A percentile compares a stretch with the other conserved stretches of the same genome.
These are phyloP conservation scores for Seriola quinqueradiata DNA, from an alignment of 2,113 vertebrate genomes.

Conservation along the genomic window DNA sequence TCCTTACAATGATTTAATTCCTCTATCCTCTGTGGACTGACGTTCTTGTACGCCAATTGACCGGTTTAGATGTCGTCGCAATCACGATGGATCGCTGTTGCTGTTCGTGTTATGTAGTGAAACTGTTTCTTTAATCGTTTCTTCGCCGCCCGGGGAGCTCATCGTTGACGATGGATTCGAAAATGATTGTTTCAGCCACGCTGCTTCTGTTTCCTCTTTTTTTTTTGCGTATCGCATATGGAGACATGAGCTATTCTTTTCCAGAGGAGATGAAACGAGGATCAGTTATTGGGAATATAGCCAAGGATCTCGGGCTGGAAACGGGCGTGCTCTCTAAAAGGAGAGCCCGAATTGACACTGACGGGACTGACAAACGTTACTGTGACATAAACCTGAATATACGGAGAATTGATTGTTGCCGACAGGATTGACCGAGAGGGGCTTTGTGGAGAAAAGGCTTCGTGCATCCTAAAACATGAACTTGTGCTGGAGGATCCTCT, in stretches of 20 bases:
- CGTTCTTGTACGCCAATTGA: not conserved
- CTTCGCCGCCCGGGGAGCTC: not conserved
- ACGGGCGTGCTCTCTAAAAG: conserved; percentile 58
- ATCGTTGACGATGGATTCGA: not conserved
- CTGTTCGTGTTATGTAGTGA: not conserved
- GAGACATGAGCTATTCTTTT: conserved; percentile 82
- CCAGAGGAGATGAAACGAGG: conserved; percentile 84
- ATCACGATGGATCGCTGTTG: not conserved
- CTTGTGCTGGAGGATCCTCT: conserved; percentile 76
- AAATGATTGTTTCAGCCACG: not conserved
- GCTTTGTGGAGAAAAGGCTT: conserved; percentile 76
- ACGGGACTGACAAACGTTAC: conserved; percentile 64
- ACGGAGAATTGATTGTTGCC: conserved; percentile 78
- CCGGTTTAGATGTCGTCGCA: not conserved
- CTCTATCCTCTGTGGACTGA: conserved; percentile 9
- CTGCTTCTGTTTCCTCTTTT: conserved; percentile 8
- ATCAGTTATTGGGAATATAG: conserved; percentile 82
- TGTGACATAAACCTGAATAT: conserved; percentile 79
- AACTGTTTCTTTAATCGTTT: not conserved
- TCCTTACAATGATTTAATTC: not conserved
- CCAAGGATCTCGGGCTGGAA: conserved; percentile 83
- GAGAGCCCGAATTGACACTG: conserved; percentile 65
- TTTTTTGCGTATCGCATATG: conserved; percentile 24
- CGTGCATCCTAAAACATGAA: conserved; percentile 83
- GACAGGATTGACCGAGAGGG: conserved; percentile 85